Evolutionary conservation across 2,113 vertebrate genomes (phyloP), one percentile per base, ranked within the genome.

Genomic region (Melospiza melodia): DNA sequence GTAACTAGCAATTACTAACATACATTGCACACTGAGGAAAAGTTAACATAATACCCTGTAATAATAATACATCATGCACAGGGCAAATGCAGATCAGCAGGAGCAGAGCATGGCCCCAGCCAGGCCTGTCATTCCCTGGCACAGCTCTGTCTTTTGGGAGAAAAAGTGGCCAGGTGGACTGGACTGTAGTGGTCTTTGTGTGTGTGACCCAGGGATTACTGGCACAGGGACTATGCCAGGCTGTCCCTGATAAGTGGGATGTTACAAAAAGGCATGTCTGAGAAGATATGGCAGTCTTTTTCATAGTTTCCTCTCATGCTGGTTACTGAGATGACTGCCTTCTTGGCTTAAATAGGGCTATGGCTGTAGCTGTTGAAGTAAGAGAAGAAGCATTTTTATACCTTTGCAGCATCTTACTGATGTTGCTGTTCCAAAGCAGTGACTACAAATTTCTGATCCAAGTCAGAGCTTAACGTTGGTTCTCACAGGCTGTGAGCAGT

Each of bases 201-300:
- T 21, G 30, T 19, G 20, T 24, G 27, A n/a, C 17, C 48, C 52
- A 9, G 21, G 10, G 17, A 2, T 22, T 13, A 8, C 67, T 28
- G 46, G 44, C 39, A 4, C 20, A 46, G 57, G 48, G 61, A 5
- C 4, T 23, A 2, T 46, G 19, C 39, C 33, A 22, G 66, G 27
- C 39, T 37, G 0, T 43, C 4, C 3, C 9, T 0, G 0, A 0
- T 37, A 10, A 48, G n/a, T 27, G 51, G 12, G 12, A 11, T 82
- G 49, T 52, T 83, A 37, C 12, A 20, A 28, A 79, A 80, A 23
- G n/a, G 6, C 19, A 0, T 17, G 4, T 35, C 39, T 57, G 17
- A 39, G 58, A 46, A 84, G 44, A 49, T 20, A 33, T 14, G 33
- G 11, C 39, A 24, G 4, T 30, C 14, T 28, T 61, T 61, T n/a